Conservation (phyloP, 2,797 vertebrate species). For the Silurus lanzhouensis region DNA sequence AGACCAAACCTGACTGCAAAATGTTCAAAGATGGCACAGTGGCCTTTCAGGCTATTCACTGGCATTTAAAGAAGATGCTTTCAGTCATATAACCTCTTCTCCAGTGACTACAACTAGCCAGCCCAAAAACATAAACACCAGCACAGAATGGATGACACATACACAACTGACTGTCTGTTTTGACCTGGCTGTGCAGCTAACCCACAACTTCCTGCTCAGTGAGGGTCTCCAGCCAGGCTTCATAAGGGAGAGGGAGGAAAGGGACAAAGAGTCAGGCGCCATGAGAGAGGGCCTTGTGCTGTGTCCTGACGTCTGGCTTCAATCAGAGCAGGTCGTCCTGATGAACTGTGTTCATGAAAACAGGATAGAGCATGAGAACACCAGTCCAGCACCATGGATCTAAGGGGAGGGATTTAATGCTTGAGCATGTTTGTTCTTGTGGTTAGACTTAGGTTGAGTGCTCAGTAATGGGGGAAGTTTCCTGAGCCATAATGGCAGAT, state of each 20-base stretch:
- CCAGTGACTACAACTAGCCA: conserved; percentile 16
- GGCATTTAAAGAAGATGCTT: conserved; percentile 14
- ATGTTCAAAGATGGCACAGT: conserved; percentile 21
- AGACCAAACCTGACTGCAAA: conserved; percentile 35
- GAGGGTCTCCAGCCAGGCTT: conserved; percentile 62
- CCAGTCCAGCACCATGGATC: conserved; percentile 7
- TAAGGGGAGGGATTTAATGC: neutral
- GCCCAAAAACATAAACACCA: conserved; percentile 45
- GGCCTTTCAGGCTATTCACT: conserved; percentile 27
- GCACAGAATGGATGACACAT: conserved; percentile 61
- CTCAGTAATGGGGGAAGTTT: conserved; percentile 26
- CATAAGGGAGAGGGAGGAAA: conserved; percentile 50
- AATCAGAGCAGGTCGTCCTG: conserved; percentile 51
- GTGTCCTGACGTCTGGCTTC: conserved; percentile 57
- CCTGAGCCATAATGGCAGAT: conserved; percentile 51
- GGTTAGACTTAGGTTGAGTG: conserved; percentile 28
- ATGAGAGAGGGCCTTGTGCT: conserved; percentile 56
- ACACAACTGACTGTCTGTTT: conserved; percentile 57
- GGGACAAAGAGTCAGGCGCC: conserved; percentile 43
- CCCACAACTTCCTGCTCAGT: conserved; percentile 63
- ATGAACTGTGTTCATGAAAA: conserved; percentile 43
- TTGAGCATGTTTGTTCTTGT: conserved; percentile 27
- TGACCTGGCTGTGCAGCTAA: conserved; percentile 57
- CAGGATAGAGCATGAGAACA: conserved; percentile 41
- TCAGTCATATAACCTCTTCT: conserved; percentile 29